These are phyloP conservation scores for Drosophila sturtevanti DNA, from an alignment of 1,140 invertebrate species.

Conservation along the genomic window DNA sequence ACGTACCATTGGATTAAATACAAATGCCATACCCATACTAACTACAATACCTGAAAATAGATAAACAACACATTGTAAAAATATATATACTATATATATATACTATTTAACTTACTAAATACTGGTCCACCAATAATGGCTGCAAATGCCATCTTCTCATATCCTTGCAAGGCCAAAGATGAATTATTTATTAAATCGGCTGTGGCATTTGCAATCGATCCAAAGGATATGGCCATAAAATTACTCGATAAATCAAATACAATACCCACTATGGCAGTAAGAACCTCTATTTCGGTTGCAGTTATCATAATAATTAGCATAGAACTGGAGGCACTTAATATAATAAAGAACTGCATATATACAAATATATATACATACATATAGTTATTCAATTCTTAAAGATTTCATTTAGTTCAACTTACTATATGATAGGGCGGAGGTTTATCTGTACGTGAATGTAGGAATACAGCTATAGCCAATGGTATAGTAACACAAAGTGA, in stretches of 20 bases:
- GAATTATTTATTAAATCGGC: conserved; percentile 48
- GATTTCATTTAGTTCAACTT: neutral
- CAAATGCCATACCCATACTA: conserved; percentile 37
- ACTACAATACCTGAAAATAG: conserved; percentile 31
- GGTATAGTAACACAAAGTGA: conserved; percentile 38
- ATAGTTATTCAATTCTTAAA: too few relatives aligned
- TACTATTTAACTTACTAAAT: conserved; percentile 30
- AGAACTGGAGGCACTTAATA: conserved; percentile 23
- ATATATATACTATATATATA: neutral
- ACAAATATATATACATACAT: neutral
- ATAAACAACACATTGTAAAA: neutral
- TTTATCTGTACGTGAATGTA: conserved; percentile 44
- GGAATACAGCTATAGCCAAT: conserved; percentile 34
- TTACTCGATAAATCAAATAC: conserved; percentile 36
- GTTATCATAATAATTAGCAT: conserved; percentile 35
- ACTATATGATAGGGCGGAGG: conserved; percentile 51
- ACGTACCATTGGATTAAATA: conserved; percentile 31
- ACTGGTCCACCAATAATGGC: conserved; percentile 42
- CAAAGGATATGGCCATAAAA: conserved; percentile 45
- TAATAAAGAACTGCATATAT: conserved; percentile 40
- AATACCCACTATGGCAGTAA: conserved; percentile 38
- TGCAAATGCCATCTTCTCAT: conserved; percentile 60
- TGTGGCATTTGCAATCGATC: conserved; percentile 22
- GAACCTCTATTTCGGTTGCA: conserved; percentile 45
- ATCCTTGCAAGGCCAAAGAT: conserved; percentile 45